phyloP scores from a whole-genome alignment of 2,113 vertebrate species.

The Micronisus gabar region DNA sequence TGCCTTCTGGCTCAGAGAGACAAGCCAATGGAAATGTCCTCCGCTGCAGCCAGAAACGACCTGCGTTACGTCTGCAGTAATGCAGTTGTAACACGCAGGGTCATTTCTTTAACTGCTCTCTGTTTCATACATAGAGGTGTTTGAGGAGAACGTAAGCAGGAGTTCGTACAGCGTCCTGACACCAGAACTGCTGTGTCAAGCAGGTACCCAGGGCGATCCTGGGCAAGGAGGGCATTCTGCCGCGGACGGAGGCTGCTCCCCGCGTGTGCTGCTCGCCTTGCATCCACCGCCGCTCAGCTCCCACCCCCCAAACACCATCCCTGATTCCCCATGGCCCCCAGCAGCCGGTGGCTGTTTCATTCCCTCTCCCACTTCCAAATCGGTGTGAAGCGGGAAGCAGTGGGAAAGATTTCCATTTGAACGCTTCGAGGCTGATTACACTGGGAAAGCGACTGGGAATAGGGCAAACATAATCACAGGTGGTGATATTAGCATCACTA shows the following conservation, averaged over 20 bases:
- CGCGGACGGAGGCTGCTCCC: neutral
- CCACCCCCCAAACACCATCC: neutral
- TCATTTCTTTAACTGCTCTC: neutral
- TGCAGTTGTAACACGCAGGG: neutral
- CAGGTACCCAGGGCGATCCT: fast-evolving
- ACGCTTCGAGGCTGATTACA: neutral
- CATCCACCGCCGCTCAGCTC: neutral
- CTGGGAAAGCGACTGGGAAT: neutral
- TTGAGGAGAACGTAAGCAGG: neutral
- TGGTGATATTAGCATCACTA: neutral
- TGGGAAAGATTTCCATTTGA: neutral
- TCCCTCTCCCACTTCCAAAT: neutral
- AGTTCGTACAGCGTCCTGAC: neutral
- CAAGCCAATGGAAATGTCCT: neutral
- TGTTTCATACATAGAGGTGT: neutral
- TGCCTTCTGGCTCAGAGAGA: neutral
- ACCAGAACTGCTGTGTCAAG: neutral
- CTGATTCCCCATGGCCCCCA: neutral
- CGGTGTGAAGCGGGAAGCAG: neutral
- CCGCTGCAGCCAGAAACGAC: neutral
- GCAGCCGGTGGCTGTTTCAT: neutral
- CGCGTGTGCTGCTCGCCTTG: neutral
- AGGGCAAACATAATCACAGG: conserved; percentile 19
- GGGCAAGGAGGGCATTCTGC: neutral
- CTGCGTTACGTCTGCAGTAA: fast-evolving